Percentiles rank a stretch among this genome's conserved stretches.
Conservation (phyloP, 2,113 vertebrate species). For the human (Homo sapiens) region DNA sequence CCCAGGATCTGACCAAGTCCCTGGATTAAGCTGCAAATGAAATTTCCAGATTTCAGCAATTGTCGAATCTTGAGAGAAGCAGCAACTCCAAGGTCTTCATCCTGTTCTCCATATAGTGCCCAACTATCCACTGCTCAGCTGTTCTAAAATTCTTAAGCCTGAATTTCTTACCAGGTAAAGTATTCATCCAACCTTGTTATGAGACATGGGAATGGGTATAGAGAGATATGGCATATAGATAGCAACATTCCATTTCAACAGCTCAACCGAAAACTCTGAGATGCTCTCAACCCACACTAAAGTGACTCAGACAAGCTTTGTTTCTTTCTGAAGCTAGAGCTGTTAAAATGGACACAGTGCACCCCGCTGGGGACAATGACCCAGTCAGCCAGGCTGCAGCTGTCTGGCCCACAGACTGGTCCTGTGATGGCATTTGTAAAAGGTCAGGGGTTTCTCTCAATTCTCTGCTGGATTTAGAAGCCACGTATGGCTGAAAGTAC, state of each 20-base stretch:
- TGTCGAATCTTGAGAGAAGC: background rate
- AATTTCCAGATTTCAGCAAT: background rate
- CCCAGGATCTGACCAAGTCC: background rate
- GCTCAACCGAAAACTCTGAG: conserved; percentile 10
- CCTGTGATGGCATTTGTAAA: conserved; percentile 69
- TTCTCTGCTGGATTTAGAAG: conserved; percentile 60
- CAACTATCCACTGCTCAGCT: background rate
- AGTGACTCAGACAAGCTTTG: background rate
- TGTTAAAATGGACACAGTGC: conserved; percentile 53
- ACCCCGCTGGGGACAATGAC: conserved; percentile 72
- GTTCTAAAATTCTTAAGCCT: background rate
- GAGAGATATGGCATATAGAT: background rate
- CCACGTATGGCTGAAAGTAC: background rate
- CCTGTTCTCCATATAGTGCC: background rate
- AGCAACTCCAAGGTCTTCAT: background rate
- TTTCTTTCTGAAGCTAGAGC: conserved; percentile 40
- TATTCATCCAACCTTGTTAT: background rate
- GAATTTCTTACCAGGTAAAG: background rate
- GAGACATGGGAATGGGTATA: background rate
- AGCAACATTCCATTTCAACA: background rate
- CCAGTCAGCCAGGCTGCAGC: conserved; percentile 75
- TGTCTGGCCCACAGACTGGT: conserved; percentile 69
- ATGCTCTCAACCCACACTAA: background rate
- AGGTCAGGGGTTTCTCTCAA: conserved; percentile 77
- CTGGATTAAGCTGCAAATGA: background rate